Conservation (phyloP, 2,888 invertebrate species). For the Dasysyrphus albostriatus region DNA sequence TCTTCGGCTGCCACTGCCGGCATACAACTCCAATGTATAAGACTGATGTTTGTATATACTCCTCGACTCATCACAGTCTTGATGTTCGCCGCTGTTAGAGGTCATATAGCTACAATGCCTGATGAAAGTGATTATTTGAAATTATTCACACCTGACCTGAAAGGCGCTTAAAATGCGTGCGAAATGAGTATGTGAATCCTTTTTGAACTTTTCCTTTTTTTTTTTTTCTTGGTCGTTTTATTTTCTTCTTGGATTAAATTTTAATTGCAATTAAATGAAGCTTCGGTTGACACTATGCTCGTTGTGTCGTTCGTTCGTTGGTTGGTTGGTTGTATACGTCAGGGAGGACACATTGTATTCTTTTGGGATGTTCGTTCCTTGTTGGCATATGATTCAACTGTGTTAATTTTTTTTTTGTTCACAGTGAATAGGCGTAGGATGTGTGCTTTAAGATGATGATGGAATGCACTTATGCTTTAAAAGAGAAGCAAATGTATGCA, state of each 20-base stretch:
- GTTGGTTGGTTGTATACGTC: slow-evolving; percentile 15
- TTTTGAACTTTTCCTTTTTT: slow-evolving; percentile 67
- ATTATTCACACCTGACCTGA: slow-evolving; percentile 76
- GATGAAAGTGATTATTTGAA: slow-evolving; percentile 75
- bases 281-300: slow-evolving; percentile 49
- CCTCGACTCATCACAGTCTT: slow-evolving; percentile 38
- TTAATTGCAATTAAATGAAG: slow-evolving; percentile 73
- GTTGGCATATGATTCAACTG: slow-evolving; percentile 13
- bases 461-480: slow-evolving; percentile 45
- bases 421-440: slow-evolving; percentile 18
- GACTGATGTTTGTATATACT: not conserved
- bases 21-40: not conserved
- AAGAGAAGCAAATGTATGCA: not conserved
- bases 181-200: slow-evolving; percentile 73
- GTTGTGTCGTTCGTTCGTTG: not conserved
- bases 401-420: slow-evolving; percentile 28
- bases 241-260: slow-evolving; percentile 64
- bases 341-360: slow-evolving; percentile 12
- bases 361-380: slow-evolving; percentile 3
- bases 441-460: slow-evolving; percentile 41
- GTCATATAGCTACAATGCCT: slow-evolving; percentile 69
- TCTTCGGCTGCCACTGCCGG: not conserved
- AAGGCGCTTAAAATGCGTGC: slow-evolving; percentile 76
- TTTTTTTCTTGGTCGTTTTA: slow-evolving; percentile 40
- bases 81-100: slow-evolving; percentile 74